A percentile compares a stretch with the other conserved stretches of the same genome.
phyloP scores from a whole-genome alignment of 2,797 vertebrate genomes.

The Luscinia luscinia region DNA sequence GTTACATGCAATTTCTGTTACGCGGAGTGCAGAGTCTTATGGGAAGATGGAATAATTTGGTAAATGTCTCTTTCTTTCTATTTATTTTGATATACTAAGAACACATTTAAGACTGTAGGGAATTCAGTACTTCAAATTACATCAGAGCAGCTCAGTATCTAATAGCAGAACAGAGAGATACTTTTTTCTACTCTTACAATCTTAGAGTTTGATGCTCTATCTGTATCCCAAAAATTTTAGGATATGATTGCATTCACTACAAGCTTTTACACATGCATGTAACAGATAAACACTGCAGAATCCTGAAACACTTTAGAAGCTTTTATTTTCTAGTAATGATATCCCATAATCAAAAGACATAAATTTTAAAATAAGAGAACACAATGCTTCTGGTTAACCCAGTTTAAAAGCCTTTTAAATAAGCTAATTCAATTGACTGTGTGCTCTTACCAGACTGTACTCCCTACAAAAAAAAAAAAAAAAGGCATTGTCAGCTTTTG shows the following conservation, averaged over 20 bases:
- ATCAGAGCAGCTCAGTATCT: neutral
- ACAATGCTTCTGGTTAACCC: neutral
- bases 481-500: neutral
- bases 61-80: neutral
- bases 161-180: neutral
- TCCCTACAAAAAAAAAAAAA: neutral
- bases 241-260: neutral
- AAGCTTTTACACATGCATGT: accelerated
- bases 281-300: neutral
- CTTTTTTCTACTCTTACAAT: neutral
- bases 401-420: neutral
- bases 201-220: neutral
- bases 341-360: neutral
- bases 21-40: neutral
- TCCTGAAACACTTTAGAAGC: neutral
- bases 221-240: neutral
- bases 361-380: neutral
- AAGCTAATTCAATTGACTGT: neutral
- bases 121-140: neutral
- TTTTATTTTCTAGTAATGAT: neutral
- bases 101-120: neutral
- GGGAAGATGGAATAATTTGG: neutral
- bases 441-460: neutral
- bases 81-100: neutral
- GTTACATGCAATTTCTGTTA: neutral